These are phyloP conservation scores for Chaetogeoica ovagalla DNA, from an alignment of 2,888 invertebrate genomes.

Conservation along the genomic window DNA sequence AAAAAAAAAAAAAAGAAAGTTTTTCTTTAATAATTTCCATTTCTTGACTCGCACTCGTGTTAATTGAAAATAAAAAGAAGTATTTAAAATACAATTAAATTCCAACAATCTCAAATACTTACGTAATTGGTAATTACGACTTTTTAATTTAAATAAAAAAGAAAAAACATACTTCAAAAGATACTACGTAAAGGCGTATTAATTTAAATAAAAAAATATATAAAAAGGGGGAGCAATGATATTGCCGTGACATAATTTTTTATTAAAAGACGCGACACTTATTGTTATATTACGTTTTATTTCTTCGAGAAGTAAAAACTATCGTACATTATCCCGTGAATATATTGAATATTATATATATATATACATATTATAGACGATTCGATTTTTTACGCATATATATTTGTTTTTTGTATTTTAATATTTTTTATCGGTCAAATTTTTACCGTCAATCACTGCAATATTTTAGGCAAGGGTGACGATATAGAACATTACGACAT, in stretches of 20 bases:
- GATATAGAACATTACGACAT: no score
- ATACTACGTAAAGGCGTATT: constrained; percentile 6
- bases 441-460: no score
- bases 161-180: constrained; percentile 22
- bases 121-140: constrained; percentile 2
- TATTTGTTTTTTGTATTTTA: no score
- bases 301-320: no score
- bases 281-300: no score
- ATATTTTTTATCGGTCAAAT: no score
- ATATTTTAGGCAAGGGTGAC: no score
- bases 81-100: constrained; percentile 34
- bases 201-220: constrained; percentile 9
- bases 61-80: not conserved
- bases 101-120: constrained; percentile 12
- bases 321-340: no score
- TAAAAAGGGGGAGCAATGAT: not conserved
- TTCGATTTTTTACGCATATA: no score
- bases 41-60: not conserved
- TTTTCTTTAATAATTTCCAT: not conserved
- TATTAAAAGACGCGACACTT: not conserved
- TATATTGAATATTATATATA: no score
- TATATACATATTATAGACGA: no score
- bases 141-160: constrained; percentile 25
- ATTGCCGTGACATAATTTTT: not conserved
- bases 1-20: no score